Evolutionary conservation across 2,113 vertebrate species (phyloP), one percentile per base, ranked within the genome.

Genomic region (Eonycteris spelaea): DNA sequence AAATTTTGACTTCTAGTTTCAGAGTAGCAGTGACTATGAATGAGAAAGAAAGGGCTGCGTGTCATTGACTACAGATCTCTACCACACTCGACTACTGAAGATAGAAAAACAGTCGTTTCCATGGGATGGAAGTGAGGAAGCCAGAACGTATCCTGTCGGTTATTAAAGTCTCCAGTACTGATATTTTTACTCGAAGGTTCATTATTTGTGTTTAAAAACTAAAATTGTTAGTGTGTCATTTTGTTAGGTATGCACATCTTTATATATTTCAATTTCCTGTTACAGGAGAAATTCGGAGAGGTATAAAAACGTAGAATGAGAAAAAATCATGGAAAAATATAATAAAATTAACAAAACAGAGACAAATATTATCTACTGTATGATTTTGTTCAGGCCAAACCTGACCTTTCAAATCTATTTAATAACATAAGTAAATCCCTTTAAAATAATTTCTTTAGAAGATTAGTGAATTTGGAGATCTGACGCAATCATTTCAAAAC

Each of bases 401-500:
- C 43, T 94, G 80, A 82, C 75, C 71, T 97, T 35, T 65, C n/a
- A 22, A 71, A 92, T 40, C 55, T 90, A 70, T 73, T 95, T 82
- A 90, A 92, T 94, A 61, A 35, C 35, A 95, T 48, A 93, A 90
- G 92, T 88, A 96, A 96, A 95, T 88, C 68, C 55, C 28, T 97
- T 90, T 86, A 92, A 96, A 95, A 93, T 79, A 91, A 61, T 85
- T 40, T 89, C 77, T 35, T 86, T 35, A 91, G 85, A 92, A 90
- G 19, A 87, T 57, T 53, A 82, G 90, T 97, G 73, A 74, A 79
- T 83, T 51, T 86, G 71, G 80, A 97, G 93, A 79, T 74, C 79
- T 90, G 80, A 95, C 93, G 97, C 82, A 95, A 65, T 97, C 45
- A 91, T 96, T 97, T 35, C 70, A 97, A 95, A 97, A 91, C 65